These are phyloP conservation scores for Eulemur albifrons DNA, from an alignment of 2,797 vertebrate species.

Conservation along the genomic window DNA sequence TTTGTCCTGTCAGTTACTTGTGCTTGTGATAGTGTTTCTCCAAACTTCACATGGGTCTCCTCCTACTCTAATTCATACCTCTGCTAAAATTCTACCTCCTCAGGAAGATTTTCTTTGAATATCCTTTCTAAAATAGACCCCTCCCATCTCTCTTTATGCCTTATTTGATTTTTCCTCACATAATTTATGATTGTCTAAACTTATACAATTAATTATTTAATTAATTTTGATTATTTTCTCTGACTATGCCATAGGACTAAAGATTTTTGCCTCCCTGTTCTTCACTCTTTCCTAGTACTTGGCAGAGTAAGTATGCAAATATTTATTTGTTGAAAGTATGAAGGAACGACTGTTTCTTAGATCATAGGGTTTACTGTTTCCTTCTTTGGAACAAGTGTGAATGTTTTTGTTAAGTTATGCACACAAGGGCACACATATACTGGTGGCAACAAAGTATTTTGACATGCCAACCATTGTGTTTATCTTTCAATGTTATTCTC, in stretches of 20 bases:
- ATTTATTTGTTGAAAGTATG: neutral
- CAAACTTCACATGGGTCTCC: neutral
- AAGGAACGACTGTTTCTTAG: neutral
- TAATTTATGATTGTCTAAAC: neutral
- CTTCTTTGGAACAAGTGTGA: neutral
- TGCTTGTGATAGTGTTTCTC: fast-evolving
- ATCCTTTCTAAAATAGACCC: neutral
- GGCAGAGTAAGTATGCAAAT: neutral
- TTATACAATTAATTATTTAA: neutral
- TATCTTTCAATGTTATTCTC: neutral
- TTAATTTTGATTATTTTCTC: neutral
- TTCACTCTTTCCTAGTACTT: neutral
- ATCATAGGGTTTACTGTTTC: neutral
- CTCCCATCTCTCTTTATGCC: neutral
- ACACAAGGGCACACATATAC: neutral
- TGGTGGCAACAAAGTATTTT: neutral
- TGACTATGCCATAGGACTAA: neutral
- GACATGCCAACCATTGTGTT: neutral
- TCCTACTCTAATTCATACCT: neutral
- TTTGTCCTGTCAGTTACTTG: neutral
- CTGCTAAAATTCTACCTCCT: neutral
- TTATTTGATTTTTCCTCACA: neutral
- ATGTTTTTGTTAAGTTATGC: neutral
- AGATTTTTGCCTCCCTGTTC: neutral
- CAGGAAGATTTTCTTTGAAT: neutral